phyloP scores from a whole-genome alignment of 2,888 invertebrate species.

The Biston stratarius region DNA sequence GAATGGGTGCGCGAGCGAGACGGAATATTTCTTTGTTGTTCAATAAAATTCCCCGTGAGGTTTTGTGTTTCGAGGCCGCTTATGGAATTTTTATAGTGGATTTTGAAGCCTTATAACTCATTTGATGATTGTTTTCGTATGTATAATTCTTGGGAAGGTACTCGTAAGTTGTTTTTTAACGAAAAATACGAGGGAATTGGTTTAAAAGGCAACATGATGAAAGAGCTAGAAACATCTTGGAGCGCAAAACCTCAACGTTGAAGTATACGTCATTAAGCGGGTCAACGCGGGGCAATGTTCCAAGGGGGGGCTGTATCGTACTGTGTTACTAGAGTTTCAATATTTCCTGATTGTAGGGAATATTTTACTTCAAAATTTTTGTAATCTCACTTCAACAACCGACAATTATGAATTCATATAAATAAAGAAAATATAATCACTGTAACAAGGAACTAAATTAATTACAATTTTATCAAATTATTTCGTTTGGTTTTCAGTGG shows the following conservation, averaged over 20 bases:
- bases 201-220: conserved; percentile 44
- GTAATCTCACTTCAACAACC: too few species aligned
- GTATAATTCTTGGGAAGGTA: neutral
- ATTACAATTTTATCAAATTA: too few species aligned
- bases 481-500: too few species aligned
- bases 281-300: conserved; percentile 49
- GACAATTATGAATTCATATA: neutral
- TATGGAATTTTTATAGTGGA: conserved; percentile 56
- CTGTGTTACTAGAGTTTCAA: conserved; percentile 59
- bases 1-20: conserved; percentile 73
- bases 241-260: conserved; percentile 81
- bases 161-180: neutral
- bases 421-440: neutral
- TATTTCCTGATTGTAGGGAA: conserved; percentile 46
- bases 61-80: conserved; percentile 77
- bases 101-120: conserved; percentile 32
- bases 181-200: conserved; percentile 21
- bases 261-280: conserved; percentile 62
- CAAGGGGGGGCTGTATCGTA: conserved; percentile 51
- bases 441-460: too few species aligned
- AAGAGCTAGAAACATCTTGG: conserved; percentile 64
- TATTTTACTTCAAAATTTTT: neutral
- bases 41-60: conserved; percentile 66
- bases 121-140: conserved; percentile 4
- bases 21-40: conserved; percentile 52